phyloP scores from a whole-genome alignment of 1,140 invertebrate genomes.

The Trichomalopsis sarcophagae region DNA sequence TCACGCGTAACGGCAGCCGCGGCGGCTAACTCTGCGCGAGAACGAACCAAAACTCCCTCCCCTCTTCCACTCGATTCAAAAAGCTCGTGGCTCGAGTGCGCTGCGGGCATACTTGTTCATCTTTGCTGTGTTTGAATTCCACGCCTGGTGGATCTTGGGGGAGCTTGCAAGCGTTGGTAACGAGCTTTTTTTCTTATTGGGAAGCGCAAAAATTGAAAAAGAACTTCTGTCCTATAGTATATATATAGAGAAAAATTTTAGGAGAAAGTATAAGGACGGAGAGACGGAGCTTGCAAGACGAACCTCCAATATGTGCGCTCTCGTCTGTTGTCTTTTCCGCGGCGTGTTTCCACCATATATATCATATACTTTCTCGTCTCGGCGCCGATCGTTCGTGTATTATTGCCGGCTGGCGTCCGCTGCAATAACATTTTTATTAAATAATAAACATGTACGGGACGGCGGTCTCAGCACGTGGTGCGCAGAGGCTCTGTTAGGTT shows the following conservation, averaged over 20 bases:
- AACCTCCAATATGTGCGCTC: conserved; percentile 60
- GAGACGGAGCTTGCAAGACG: neutral
- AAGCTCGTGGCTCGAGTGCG: neutral
- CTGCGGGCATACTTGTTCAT: no score
- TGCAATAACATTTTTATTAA: conserved; percentile 69
- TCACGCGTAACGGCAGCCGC: conserved; percentile 63
- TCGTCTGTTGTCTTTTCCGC: conserved; percentile 53
- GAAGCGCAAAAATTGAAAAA: no score
- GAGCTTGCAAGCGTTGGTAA: neutral
- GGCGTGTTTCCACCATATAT: neutral
- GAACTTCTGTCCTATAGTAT: no score
- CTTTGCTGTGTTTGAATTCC: neutral
- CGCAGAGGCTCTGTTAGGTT: conserved; percentile 33
- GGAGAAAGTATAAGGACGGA: neutral
- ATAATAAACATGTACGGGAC: conserved; percentile 62
- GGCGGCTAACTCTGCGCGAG: neutral
- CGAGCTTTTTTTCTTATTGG: no score
- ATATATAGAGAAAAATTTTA: neutral
- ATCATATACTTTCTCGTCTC: conserved; percentile 14
- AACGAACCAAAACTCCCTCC: neutral
- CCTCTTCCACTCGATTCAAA: conserved; percentile 20
- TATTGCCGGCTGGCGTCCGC: conserved; percentile 57
- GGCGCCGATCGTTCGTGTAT: conserved; percentile 57
- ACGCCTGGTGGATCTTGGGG: neutral
- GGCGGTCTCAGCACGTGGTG: conserved; percentile 17